phyloP scores from a whole-genome alignment of 2,888 invertebrate genomes.

The Nymphalis polychloros region DNA sequence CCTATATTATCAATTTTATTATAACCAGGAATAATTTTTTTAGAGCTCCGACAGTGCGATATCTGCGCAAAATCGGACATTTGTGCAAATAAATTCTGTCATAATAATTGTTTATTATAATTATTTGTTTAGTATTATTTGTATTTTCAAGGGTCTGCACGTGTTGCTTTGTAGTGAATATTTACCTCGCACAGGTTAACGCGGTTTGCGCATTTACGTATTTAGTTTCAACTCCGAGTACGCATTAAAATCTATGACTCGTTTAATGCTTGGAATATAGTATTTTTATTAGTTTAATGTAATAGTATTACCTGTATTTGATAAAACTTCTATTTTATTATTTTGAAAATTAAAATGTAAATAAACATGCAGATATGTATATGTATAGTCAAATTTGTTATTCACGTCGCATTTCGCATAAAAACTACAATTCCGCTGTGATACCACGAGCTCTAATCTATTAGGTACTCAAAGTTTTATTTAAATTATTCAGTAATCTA shows the following conservation, averaged over 20 bases:
- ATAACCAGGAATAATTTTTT: constrained; percentile 61
- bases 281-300: too few species aligned
- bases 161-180: constrained; percentile 42
- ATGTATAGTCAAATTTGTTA: too few species aligned
- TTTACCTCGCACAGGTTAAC: constrained; percentile 6
- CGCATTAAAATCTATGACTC: background rate
- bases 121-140: constrained; percentile 55
- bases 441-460: too few species aligned
- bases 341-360: too few species aligned
- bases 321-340: too few species aligned
- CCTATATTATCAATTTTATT: constrained; percentile 74
- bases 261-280: background rate
- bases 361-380: too few species aligned
- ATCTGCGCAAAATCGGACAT: constrained; percentile 55
- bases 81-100: constrained; percentile 67
- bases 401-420: too few species aligned
- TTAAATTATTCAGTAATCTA: too few species aligned
- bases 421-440: too few species aligned
- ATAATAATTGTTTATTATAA: constrained; percentile 44
- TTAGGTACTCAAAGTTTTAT: too few species aligned
- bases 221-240: background rate
- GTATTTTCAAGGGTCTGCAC: constrained; percentile 51
- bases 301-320: background rate
- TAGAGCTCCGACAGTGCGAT: constrained; percentile 53
- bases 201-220: background rate